Percentiles rank a stretch among this genome's conserved stretches.
Evolutionary conservation across 2,797 vertebrate species (phyloP).

Genomic region (Odontamblyopus lacepedii): DNA sequence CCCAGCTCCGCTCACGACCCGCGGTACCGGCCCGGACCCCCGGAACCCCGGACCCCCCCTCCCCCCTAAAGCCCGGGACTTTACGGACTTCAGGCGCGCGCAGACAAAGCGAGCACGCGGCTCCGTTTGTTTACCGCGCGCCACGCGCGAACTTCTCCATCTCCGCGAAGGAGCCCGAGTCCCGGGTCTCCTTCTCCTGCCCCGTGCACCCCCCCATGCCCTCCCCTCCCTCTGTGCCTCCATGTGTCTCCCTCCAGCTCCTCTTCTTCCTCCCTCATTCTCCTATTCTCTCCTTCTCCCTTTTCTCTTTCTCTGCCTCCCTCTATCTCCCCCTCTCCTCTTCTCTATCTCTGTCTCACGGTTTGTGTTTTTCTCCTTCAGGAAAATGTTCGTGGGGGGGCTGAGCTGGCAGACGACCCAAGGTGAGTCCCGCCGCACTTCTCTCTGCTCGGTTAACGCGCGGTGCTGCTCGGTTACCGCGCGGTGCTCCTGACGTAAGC

Average conservation of each 20-base stretch:
- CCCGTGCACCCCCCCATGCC: background rate
- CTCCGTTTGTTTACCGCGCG: conserved; percentile 1
- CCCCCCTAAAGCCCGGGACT: background rate
- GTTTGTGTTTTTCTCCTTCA: conserved; percentile 67
- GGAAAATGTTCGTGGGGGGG: conserved; percentile 98
- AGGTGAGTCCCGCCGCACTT: conserved; percentile 79
- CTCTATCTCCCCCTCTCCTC: background rate
- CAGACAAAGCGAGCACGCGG: background rate
- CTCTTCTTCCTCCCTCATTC: too few relatives aligned
- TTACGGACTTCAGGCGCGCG: background rate
- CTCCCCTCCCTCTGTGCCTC: too few relatives aligned
- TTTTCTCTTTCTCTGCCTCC: too few relatives aligned
- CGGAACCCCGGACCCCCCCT: background rate
- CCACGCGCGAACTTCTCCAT: conserved; percentile 6
- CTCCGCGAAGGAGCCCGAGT: background rate
- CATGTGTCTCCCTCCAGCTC: background rate
- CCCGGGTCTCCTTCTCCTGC: background rate
- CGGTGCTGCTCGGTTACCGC: too few relatives aligned
- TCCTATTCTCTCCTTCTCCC: too few relatives aligned
- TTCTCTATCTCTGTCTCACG: background rate
- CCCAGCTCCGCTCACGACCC: background rate
- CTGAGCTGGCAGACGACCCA: conserved; percentile 97
- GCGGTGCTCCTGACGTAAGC: too few relatives aligned
- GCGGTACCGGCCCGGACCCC: background rate
- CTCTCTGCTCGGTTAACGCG: background rate